A percentile compares a stretch with the other conserved stretches of the same genome.
phyloP scores from a whole-genome alignment of 2,113 vertebrate species.

The Brachirus orientalis region DNA sequence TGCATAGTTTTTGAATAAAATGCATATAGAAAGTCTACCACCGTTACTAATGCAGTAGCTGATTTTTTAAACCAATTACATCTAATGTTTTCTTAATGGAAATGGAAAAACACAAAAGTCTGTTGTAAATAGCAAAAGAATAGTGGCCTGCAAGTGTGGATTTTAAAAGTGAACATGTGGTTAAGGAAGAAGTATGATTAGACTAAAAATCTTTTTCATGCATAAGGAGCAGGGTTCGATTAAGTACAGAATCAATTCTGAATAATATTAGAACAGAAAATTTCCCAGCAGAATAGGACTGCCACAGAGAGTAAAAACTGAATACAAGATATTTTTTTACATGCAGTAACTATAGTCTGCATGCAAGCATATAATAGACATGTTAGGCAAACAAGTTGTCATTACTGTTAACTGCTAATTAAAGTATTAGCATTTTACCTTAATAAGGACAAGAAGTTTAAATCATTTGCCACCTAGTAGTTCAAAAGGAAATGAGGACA shows the following conservation, averaged over 20 bases:
- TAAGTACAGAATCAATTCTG: background rate
- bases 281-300: background rate
- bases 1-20: constrained; percentile 39
- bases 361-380: constrained; percentile 40
- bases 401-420: constrained; percentile 16
- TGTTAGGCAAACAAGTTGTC: background rate
- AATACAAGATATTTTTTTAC: background rate
- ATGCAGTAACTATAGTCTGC: constrained; percentile 23
- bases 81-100: background rate
- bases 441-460: constrained; percentile 47
- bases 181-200: background rate
- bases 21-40: constrained; percentile 7
- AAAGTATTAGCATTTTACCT: constrained; percentile 48
- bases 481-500: constrained; percentile 53
- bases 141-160: constrained; percentile 15
- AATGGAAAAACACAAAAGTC: constrained; percentile 14
- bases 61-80: too few species aligned
- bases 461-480: constrained; percentile 64
- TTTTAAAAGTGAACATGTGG: constrained; percentile 23
- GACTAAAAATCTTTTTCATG: constrained; percentile 8
- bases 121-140: constrained; percentile 11
- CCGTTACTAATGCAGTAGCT: background rate
- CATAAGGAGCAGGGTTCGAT: background rate
- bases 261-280: background rate
- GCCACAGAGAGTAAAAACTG: background rate